Evolutionary conservation across 2,888 invertebrate genomes (phyloP).

Genomic region (Drepanosiphum platanoidis): DNA sequence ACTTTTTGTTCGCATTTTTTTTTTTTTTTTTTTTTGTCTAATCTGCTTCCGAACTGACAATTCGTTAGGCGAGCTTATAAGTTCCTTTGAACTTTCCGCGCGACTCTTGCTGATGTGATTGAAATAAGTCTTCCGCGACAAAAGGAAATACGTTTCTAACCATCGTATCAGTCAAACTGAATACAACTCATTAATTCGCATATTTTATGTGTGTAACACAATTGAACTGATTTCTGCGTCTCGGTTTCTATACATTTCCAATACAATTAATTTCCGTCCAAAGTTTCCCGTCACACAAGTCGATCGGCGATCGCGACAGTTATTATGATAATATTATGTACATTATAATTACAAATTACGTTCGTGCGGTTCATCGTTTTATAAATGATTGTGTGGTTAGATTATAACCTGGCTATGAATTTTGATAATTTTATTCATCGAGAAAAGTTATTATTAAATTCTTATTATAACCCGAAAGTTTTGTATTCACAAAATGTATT

Average conservation of each 20-base stretch:
- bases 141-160: too few relatives aligned
- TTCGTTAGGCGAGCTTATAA: too few relatives aligned
- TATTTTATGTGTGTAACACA: too few relatives aligned
- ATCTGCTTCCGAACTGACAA: too few relatives aligned
- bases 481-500: constrained; percentile 38
- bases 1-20: too few relatives aligned
- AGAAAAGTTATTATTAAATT: constrained; percentile 35
- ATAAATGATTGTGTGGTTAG: not conserved
- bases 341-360: constrained; percentile 14
- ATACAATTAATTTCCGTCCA: not conserved
- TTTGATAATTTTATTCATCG: constrained; percentile 38
- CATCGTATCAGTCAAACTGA: too few relatives aligned
- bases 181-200: too few relatives aligned
- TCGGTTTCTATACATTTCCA: not conserved
- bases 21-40: too few relatives aligned
- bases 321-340: not conserved
- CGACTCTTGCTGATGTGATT: too few relatives aligned
- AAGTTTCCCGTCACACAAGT: not conserved
- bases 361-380: constrained; percentile 1
- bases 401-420: not conserved
- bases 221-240: too few relatives aligned
- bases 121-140: too few relatives aligned
- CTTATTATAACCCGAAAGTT: constrained; percentile 18
- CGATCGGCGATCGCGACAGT: not conserved
- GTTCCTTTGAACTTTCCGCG: too few relatives aligned